Evolutionary conservation across 2,888 invertebrate genomes (phyloP), one percentile per base, ranked within the genome.

Genomic region (Hirtodrosophila histrioides): DNA sequence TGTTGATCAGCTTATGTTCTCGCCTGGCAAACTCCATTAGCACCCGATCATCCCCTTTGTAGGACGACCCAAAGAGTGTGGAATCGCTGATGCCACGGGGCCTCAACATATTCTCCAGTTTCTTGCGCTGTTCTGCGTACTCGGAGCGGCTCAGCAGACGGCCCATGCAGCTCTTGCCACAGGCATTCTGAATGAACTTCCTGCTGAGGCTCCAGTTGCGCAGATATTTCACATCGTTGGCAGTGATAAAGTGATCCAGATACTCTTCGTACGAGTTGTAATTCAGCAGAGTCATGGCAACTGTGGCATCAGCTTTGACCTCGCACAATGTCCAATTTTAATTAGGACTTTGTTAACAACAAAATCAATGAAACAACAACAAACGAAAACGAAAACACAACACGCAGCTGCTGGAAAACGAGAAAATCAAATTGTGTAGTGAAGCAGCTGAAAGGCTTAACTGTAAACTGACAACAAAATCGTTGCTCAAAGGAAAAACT

Each of bases 181-280:
- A 68, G 1, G 65, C 65, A 8, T 66, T 46, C 49, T 43, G 46
- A 7, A 81, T 60, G 29, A 66, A 33, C 0, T 41, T 36, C 7
- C 85, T 62, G 58, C 66, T 55, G 33, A 64, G 4, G 2, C 6
- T 9, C 53, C 17, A 39, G 63, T 68, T 62, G 1, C 63, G 31
- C 39, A 82, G 4, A 29, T 81, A 82, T 3, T 46, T 62, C 11
- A 53, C 17, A 53, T 82, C 82, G 0, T 61, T 43, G 2, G 12
- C n/a, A 4, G 0, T 66, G 33, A 75, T 61, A 24, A 85, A 83
- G 24, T 68, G 50, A 40, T 82, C 73, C 48, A 82, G 33, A 39
- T 82, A 82, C 0, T 77, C 68, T 17, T 75, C 62, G 12, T 79
- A 75, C 4, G 55, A 50, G 3, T 17, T 45, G 9, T 56, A 83